These are phyloP conservation scores for Lithobates sylvaticus DNA, from an alignment of 2,797 vertebrate genomes.

Conservation along the genomic window DNA sequence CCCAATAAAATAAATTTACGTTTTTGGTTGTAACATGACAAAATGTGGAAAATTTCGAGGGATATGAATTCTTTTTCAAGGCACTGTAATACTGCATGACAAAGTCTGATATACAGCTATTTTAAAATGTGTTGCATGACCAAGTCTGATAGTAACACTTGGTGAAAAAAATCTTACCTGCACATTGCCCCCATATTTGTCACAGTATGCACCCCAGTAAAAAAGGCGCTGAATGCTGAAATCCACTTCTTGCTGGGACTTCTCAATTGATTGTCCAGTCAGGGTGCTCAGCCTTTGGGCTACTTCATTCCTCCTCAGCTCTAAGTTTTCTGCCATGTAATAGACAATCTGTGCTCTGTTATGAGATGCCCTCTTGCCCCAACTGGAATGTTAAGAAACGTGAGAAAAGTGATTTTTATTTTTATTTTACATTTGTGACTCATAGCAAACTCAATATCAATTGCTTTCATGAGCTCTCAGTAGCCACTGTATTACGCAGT, in stretches of 20 bases:
- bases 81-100: too few relatives aligned
- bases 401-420: not conserved
- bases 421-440: not conserved
- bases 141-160: not conserved
- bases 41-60: too few relatives aligned
- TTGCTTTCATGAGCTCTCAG: too few relatives aligned
- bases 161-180: conserved; percentile 74
- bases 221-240: conserved; percentile 79
- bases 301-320: conserved; percentile 75
- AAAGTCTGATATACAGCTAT: too few relatives aligned
- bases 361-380: conserved; percentile 80
- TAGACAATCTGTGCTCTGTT: conserved; percentile 80
- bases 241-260: conserved; percentile 80
- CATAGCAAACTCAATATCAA: too few relatives aligned
- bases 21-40: too few relatives aligned
- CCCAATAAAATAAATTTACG: too few relatives aligned
- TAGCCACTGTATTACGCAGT: too few relatives aligned
- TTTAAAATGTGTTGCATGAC: too few relatives aligned
- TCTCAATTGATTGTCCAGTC: conserved; percentile 68
- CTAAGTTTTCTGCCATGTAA: conserved; percentile 78
- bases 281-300: conserved; percentile 70
- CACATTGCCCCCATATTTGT: conserved; percentile 77
- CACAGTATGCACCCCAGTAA: conserved; percentile 83
- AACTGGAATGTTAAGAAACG: conserved; percentile 69
- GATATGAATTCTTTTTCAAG: too few relatives aligned